A percentile compares a stretch with the other conserved stretches of the same genome.
Evolutionary conservation across 2,797 vertebrate species (phyloP).

Genomic region (Delichon dasypus): DNA sequence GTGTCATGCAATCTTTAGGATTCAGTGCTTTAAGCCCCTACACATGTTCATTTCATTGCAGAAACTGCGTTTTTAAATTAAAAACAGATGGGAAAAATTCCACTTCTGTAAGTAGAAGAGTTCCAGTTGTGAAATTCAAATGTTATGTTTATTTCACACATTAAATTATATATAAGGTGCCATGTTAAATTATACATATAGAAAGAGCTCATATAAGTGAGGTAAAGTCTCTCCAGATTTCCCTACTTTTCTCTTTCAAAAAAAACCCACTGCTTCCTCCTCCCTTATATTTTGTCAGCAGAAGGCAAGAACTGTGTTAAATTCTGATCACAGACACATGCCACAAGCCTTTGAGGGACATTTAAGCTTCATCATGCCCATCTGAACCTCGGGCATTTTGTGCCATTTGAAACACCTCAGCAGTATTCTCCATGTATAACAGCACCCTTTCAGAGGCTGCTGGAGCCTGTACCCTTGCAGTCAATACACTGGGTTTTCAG

Average conservation of each 20-base stretch:
- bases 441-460: background rate
- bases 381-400: background rate
- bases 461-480: background rate
- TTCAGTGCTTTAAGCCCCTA: background rate
- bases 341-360: slow-evolving; percentile 2
- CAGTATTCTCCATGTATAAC: background rate
- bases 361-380: background rate
- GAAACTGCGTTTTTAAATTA: background rate
- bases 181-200: slow-evolving; percentile 68
- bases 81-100: slow-evolving; percentile 5
- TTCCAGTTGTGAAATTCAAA: slow-evolving; percentile 65
- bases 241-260: background rate
- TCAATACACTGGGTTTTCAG: background rate
- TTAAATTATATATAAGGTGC: slow-evolving; percentile 69
- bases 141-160: slow-evolving; percentile 54
- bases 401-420: slow-evolving; percentile 1
- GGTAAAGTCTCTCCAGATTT: slow-evolving; percentile 34
- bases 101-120: slow-evolving; percentile 18
- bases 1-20: background rate
- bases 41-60: background rate
- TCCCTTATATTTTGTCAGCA: slow-evolving; percentile 28
- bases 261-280: background rate
- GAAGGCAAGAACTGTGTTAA: background rate
- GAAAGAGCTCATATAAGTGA: slow-evolving; percentile 48
- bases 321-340: background rate